A percentile compares a stretch with the other conserved stretches of the same genome.
phyloP scores from a whole-genome alignment of 1,140 invertebrate species.

The Hyphantria cunea region DNA sequence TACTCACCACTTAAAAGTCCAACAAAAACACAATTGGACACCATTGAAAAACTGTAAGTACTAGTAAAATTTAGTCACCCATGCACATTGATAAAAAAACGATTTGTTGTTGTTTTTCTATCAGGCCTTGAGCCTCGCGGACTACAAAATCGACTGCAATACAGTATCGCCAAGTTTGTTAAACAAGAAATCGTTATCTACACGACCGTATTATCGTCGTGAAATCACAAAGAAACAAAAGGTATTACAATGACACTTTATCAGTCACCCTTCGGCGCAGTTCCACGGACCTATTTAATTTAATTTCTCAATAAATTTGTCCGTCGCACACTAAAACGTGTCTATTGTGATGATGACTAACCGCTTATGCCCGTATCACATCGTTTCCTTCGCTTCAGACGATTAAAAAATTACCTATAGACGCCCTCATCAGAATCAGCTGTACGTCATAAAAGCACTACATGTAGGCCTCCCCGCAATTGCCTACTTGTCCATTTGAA shows the following conservation, averaged over 20 bases:
- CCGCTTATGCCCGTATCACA: conserved; percentile 67
- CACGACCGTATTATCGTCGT: conserved; percentile 50
- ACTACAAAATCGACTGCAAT: conserved; percentile 47
- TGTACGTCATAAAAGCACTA: conserved; percentile 57
- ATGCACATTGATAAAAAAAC: conserved; percentile 23
- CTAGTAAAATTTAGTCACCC: conserved; percentile 30
- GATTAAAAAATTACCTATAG: conserved; percentile 47
- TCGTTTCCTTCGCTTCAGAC: conserved; percentile 59
- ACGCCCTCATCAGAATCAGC: conserved; percentile 70
- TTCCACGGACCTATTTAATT: conserved; percentile 47
- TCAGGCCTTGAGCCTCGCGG: conserved; percentile 33
- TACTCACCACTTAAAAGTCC: conserved; percentile 57
- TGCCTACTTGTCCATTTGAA: conserved; percentile 22
- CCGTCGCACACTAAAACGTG: conserved; percentile 53
- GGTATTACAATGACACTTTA: conserved; percentile 61
- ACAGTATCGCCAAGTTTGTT: conserved; percentile 50
- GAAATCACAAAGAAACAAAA: conserved; percentile 75
- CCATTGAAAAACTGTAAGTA: conserved; percentile 47
- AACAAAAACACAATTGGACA: conserved; percentile 69
- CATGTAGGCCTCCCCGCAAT: conserved; percentile 27
- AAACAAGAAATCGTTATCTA: conserved; percentile 71
- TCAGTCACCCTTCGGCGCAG: conserved; percentile 55
- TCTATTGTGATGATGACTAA: conserved; percentile 73
- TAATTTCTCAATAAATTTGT: conserved; percentile 52
- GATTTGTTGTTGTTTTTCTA: conserved; percentile 20